phyloP scores from a whole-genome alignment of 2,888 invertebrate genomes.

The Aphelenchoides bicaudatus region DNA sequence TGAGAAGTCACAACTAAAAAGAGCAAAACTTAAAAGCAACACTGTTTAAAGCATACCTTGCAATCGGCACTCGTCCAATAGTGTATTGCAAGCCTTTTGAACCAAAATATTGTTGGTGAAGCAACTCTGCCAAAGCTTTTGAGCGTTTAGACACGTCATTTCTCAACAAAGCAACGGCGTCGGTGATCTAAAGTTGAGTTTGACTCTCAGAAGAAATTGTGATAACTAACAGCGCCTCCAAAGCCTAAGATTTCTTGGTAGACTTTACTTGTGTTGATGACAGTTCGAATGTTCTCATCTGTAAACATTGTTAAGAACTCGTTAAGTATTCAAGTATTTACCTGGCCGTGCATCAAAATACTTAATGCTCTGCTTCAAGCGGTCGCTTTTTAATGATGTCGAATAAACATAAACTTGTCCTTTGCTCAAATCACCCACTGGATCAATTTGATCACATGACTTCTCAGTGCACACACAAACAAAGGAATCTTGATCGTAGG shows the following conservation, averaged over 20 bases:
- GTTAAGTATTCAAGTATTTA: not conserved
- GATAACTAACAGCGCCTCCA: constrained; percentile 70
- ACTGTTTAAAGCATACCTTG: too few relatives aligned
- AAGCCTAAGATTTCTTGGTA: constrained; percentile 26
- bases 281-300: not conserved
- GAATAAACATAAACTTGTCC: constrained; percentile 12
- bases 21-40: too few relatives aligned
- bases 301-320: not conserved
- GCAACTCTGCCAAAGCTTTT: constrained; percentile 64
- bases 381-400: constrained; percentile 9
- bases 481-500: constrained; percentile 18
- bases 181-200: too few relatives aligned
- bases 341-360: not conserved
- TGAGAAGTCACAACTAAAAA: constrained; percentile 85
- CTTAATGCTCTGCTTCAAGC: not conserved
- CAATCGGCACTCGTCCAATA: constrained; percentile 77
- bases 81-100: constrained; percentile 73
- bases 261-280: constrained; percentile 16
- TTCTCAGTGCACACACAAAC: constrained; percentile 8
- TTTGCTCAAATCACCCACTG: constrained; percentile 1
- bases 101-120: constrained; percentile 40
- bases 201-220: too few relatives aligned
- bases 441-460: constrained; percentile 1
- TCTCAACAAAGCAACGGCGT: constrained; percentile 71
- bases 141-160: constrained; percentile 64